Evolutionary conservation across 2,797 vertebrate genomes (phyloP), one percentile per base, ranked within the genome.

Genomic region (Petrocephalus sullivani): DNA sequence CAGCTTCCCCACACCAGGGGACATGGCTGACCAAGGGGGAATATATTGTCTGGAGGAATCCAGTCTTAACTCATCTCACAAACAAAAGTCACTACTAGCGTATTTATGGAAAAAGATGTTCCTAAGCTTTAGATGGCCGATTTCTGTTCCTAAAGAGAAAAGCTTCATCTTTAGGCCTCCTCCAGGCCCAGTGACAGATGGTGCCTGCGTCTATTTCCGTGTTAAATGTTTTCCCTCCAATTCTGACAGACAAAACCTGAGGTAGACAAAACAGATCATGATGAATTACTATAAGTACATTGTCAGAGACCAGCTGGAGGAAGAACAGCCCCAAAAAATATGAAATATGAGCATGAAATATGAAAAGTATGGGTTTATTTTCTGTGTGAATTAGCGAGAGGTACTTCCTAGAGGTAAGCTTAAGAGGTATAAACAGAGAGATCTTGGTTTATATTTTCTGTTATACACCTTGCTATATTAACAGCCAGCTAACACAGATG

Each of bases 101-200:
- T 53, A 78, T 78, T 88, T 83, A 33, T 89, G 89, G 90, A 90
- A 88, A 51, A 90, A 90, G 90, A 89, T 90, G 86, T 90, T 89
- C 88, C 90, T 91, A 92, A 91, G 90, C 90, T 91, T 88, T 89
- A 88, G 85, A 60, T 88, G 88, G 88, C 91, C 92, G 92, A 93
- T 85, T 37, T 53, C 81, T n/a, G 23, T 54, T 85, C 92, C 41
- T 90, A 90, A 92, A 90, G 91, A 90, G 21, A 61, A 91, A 53
- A 2, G 1, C 16, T 28, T 28, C 3, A 57, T 28, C 54, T 23
- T 81, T 46, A 16, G 8, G n/a, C 16, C 71, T 16, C 33, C 41
- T 46, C 41, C 51, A 16, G 46, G 37, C 49, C 41, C 75, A 49
- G 9, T 81, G 75, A 81, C 75, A 81, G 51, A 86, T 81, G 88